phyloP scores from a whole-genome alignment of 2,888 invertebrate species.

The Acleris laterana region DNA sequence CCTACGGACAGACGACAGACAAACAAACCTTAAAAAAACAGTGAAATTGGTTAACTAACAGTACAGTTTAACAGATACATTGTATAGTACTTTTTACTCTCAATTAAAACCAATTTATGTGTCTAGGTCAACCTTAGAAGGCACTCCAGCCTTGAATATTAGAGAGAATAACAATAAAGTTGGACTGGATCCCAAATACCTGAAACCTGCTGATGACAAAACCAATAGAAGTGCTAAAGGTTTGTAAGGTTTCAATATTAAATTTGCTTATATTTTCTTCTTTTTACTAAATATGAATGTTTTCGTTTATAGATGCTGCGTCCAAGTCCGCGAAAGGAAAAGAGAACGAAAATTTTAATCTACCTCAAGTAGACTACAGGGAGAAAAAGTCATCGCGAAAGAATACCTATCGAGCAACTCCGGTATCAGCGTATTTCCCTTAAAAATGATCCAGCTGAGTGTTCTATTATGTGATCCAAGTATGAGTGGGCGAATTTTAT shows the following conservation, averaged over 20 bases:
- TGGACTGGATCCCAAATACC: constrained; percentile 75
- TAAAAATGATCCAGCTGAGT: constrained; percentile 39
- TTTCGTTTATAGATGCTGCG: constrained; percentile 48
- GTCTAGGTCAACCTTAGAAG: constrained; percentile 66
- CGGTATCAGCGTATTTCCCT: constrained; percentile 79
- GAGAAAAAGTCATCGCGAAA: constrained; percentile 71
- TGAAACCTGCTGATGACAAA: constrained; percentile 62
- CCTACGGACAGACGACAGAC: too few relatives aligned
- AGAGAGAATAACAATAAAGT: constrained; percentile 50
- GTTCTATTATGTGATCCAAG: too few relatives aligned
- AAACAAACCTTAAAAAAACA: too few relatives aligned
- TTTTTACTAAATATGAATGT: background rate
- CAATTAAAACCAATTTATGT: constrained; percentile 10
- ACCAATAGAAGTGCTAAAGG: constrained; percentile 51
- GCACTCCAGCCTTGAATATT: constrained; percentile 60
- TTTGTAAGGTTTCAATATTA: background rate
- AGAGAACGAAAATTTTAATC: constrained; percentile 66
- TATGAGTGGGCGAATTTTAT: too few relatives aligned
- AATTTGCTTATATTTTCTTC: background rate
- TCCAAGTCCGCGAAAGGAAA: constrained; percentile 58
- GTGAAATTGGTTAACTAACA: too few relatives aligned
- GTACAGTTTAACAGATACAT: too few relatives aligned
- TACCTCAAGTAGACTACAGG: constrained; percentile 75
- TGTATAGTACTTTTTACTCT: too few relatives aligned
- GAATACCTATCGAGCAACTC: constrained; percentile 69